Conservation (phyloP, 2,113 vertebrate species). For the Tiliqua scincoides region DNA sequence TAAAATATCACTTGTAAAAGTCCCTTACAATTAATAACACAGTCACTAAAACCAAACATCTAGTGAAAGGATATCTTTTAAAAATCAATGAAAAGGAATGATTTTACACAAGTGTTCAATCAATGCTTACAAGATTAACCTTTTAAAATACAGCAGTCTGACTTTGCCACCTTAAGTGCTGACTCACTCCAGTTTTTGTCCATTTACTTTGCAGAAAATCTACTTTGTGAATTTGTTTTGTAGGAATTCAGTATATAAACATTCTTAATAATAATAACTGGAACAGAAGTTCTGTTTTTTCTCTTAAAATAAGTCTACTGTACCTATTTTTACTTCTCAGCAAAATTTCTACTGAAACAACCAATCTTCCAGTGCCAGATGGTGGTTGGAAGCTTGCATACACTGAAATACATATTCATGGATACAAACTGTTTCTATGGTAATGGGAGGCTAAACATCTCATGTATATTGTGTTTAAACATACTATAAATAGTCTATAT, state of each 20-base stretch:
- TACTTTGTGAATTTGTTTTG: too few species aligned
- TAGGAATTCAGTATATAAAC: too few species aligned
- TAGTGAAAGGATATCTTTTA: not conserved
- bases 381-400: slow-evolving; percentile 52
- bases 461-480: slow-evolving; percentile 55
- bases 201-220: too few species aligned
- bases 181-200: not conserved
- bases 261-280: not conserved
- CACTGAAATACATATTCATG: slow-evolving; percentile 54
- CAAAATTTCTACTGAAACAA: slow-evolving; percentile 60
- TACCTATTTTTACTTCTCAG: slow-evolving; percentile 51
- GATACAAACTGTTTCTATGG: slow-evolving; percentile 67
- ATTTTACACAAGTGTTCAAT: not conserved
- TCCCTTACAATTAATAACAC: not conserved
- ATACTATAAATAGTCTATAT: slow-evolving; percentile 33
- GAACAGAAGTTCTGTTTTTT: slow-evolving; percentile 12
- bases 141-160: slow-evolving; percentile 1
- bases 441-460: slow-evolving; percentile 62
- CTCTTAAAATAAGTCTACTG: slow-evolving; percentile 57
- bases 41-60: not conserved
- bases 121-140: not conserved
- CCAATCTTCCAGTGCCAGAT: slow-evolving; percentile 61
- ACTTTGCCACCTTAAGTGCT: slow-evolving; percentile 8
- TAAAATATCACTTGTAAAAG: not conserved
- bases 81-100: not conserved